Conservation (phyloP, 2,113 vertebrate genomes). For the Alligator sinensis region DNA sequence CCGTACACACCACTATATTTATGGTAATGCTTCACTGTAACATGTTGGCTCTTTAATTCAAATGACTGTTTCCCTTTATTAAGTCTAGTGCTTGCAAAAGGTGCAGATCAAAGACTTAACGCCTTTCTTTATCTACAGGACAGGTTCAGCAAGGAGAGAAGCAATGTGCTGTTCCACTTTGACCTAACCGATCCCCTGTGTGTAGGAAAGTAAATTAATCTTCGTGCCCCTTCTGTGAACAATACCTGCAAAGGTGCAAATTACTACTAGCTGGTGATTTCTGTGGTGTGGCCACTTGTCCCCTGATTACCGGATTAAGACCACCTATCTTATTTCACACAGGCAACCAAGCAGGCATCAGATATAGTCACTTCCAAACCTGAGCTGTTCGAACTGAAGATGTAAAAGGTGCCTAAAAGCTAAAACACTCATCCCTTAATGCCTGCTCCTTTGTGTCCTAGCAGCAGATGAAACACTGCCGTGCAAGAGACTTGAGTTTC, state of each 20-base stretch:
- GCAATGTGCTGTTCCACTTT: not conserved
- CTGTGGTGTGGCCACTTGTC: not conserved
- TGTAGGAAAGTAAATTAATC: not conserved
- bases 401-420: not conserved
- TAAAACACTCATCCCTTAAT: not conserved
- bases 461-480: not conserved
- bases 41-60: constrained; percentile 52
- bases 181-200: not conserved
- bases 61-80: constrained; percentile 44
- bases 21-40: constrained; percentile 40
- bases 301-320: not conserved
- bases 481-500: not conserved
- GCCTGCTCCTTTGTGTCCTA: not conserved
- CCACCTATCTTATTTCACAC: not conserved
- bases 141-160: not conserved
- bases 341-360: not conserved
- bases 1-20: not conserved
- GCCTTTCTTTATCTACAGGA: not conserved
- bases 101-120: not conserved
- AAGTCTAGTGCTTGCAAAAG: constrained; percentile 23
- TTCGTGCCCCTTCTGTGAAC: not conserved
- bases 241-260: not conserved
- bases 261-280: not conserved
- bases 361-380: not conserved
- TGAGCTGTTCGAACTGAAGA: not conserved